Conservation (phyloP, 2,797 vertebrate species). For the Dromococcyx pavoninus region DNA sequence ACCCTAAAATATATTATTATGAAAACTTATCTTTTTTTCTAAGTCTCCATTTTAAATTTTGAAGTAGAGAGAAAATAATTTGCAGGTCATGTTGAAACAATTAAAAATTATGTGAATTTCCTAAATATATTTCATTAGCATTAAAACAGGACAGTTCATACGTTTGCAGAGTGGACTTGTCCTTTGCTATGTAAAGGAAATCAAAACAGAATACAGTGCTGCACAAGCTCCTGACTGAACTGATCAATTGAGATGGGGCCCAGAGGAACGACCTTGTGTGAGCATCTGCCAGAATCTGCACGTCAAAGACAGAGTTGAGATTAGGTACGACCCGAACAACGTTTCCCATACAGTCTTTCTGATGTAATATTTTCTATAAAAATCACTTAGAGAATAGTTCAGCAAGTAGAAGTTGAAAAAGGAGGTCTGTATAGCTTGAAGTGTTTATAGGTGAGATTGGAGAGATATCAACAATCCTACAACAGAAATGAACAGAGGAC, state of each 20-base stretch:
- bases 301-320: background rate
- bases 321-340: background rate
- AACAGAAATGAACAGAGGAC: fast-evolving
- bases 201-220: background rate
- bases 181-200: background rate
- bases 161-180: background rate
- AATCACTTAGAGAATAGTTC: background rate
- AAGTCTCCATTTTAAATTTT: background rate
- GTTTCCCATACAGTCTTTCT: background rate
- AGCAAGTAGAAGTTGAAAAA: background rate
- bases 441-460: background rate
- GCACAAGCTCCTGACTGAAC: background rate
- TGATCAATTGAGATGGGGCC: background rate
- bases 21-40: background rate
- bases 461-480: background rate
- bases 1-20: background rate
- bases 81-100: background rate
- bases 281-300: background rate
- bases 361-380: background rate
- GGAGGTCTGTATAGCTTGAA: background rate
- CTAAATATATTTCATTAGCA: background rate
- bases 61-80: background rate
- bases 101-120: background rate
- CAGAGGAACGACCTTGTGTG: background rate
- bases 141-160: background rate